Base-by-base conservation (phyloP, 1,140 invertebrate species). In the Batillaria attramentaria region DNA sequence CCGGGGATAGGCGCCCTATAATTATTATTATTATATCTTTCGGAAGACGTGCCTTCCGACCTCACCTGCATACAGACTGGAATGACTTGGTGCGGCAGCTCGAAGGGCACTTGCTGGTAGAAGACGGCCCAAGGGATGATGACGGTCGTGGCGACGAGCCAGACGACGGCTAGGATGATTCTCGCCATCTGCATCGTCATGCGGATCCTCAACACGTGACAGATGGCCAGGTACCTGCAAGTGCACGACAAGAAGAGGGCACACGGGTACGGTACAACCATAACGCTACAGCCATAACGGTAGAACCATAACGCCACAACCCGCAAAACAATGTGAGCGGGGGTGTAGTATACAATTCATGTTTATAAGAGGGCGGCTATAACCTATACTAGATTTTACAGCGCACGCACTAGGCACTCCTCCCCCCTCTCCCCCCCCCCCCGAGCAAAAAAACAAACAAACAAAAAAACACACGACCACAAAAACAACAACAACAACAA, bases 181-280 rank as follows among this genome's bases (percentile, higher is more conserved):
- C 95, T 93, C 0, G 96, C 96, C 35, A 95, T 93, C 57, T 94
- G 92, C 81, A 96, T 96, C 33, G 96, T 97, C 89, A 98, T 97
- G 90, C 97, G 96, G 82, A 95, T 95, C 88, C 96, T 96, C 82
- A 98, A 90, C 1, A 97, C 96, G 94, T 95, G 97, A 95, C 97
- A 98, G 79, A 98, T 98, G 41, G 97, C 97, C 80, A 98, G 92
- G 89, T 97, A 98, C 92, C 97, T 98, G 94, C 8, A 84, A 85
- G 33, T n/a, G n/a, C n/a, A n/a, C n/a, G n/a, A n/a, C n/a, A n/a
- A n/a, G 65, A 60, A 75, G 33, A 68, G 6, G 41, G 50, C 37
- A 57, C 57, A 62, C 50, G 33, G 33, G 33, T 2, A 62, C 57
- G n/a, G 50, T 54, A 54, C 50, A 54, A 54, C 13, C n/a, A 54